Conservation (phyloP, 2,888 invertebrate genomes). For the Empis livida region DNA sequence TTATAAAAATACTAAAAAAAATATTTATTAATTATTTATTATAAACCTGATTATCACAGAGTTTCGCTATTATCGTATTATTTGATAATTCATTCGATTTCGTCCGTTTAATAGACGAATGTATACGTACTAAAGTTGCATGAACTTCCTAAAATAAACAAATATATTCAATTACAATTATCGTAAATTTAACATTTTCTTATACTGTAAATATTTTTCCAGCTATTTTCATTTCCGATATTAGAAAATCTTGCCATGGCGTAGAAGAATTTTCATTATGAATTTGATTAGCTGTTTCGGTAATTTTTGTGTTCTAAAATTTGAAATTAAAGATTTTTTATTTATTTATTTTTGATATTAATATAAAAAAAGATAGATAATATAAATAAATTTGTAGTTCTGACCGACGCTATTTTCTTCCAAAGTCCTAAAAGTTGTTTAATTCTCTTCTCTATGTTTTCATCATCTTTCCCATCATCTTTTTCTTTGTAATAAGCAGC, state of each 20-base stretch:
- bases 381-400: not conserved
- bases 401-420: constrained; percentile 57
- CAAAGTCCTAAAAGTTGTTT: constrained; percentile 65
- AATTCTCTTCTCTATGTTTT: constrained; percentile 45
- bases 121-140: constrained; percentile 23
- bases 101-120: constrained; percentile 20
- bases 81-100: constrained; percentile 14
- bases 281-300: constrained; percentile 19
- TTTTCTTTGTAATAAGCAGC: constrained; percentile 14
- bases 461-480: constrained; percentile 15
- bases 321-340: too few species aligned
- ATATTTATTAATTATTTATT: not conserved
- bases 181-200: not conserved
- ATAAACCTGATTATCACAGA: constrained; percentile 26
- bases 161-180: not conserved
- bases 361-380: not conserved
- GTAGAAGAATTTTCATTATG: constrained; percentile 11
- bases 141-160: constrained; percentile 22
- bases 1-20: not conserved
- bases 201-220: constrained; percentile 20
- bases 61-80: constrained; percentile 15
- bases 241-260: constrained; percentile 30
- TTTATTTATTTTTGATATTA: too few species aligned
- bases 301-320: constrained; percentile 21
- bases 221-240: constrained; percentile 26